These are phyloP conservation scores for Anguilla marmorata DNA, from an alignment of 2,797 vertebrate species.

Conservation along the genomic window DNA sequence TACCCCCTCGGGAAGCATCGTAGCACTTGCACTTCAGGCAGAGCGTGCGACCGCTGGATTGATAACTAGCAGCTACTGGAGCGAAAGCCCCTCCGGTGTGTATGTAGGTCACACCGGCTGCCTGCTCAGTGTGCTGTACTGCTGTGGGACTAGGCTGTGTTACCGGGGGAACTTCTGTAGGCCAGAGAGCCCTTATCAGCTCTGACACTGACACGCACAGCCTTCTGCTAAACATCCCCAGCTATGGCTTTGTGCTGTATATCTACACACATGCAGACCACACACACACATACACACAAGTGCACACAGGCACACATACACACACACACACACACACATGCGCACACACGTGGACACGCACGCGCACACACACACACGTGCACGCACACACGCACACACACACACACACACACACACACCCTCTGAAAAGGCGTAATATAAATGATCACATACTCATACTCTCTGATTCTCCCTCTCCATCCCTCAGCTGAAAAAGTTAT, in stretches of 20 bases:
- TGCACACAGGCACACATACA: conserved; percentile 24
- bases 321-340: conserved; percentile 34
- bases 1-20: background rate
- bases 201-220: background rate
- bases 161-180: background rate
- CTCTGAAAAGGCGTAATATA: background rate
- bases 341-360: background rate
- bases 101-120: background rate
- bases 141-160: background rate
- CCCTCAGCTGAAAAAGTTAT: background rate
- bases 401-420: conserved; percentile 34
- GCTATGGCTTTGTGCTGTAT: background rate
- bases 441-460: background rate
- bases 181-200: background rate
- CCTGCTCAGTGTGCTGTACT: background rate
- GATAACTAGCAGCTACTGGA: background rate
- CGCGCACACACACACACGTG: conserved; percentile 28
- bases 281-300: background rate
- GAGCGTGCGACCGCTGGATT: background rate
- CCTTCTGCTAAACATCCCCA: background rate
- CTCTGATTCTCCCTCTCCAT: background rate
- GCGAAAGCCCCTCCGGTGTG: background rate
- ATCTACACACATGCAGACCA: conserved; percentile 38
- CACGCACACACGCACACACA: conserved; percentile 36
- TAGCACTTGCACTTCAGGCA: background rate